Evolutionary conservation across 2,888 invertebrate genomes (phyloP), one percentile per base, ranked within the genome.

Genomic region (Amblyjoppa fuscipennis): DNA sequence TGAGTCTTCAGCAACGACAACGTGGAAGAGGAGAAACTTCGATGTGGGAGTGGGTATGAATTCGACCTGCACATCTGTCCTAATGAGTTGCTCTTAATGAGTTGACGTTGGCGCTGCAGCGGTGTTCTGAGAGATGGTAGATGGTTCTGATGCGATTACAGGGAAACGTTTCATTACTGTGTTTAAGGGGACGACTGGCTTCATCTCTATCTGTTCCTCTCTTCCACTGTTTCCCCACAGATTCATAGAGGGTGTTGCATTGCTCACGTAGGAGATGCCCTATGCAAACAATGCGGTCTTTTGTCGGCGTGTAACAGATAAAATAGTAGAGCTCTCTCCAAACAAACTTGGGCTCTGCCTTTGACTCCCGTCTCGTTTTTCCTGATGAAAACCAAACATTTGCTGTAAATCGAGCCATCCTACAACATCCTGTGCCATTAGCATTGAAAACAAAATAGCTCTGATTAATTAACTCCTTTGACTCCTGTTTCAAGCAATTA

Each of bases 81-180:
- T 91, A 91, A 91, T 89, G 89, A 91, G 89, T 87, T 87, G 88
- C 82, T 82, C 90, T 88, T 90, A 90, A 90, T 88, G 90, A 89
- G 89, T 89, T 81, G 88, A 88, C 86, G 85, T 84, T 87, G 69
- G 53, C 71, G 69, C 51, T 76, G 68, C 34, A 61, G 69, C 64
- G 70, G 16, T 69, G 16, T 20, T 53, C 38, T 64, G 28, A 51
- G 51, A n/a, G 28, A 41, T 34, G 25, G 38, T 20, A 81, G 61
- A 68, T 38, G 49, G 53, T 20, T 61, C 38, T 34, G 56, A 71
- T 75, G 71, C 69, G 74, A 83, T 53, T 73, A 87, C 83, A 81
- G 69, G 78, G 74, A 68, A 89, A 89, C 87, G 81, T 91, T 89
- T 89, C 87, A 87, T 91, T 89, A 90, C 82, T 71, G 66, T 87